Conservation (phyloP, 2,888 invertebrate species). For the Dicycla oo region DNA sequence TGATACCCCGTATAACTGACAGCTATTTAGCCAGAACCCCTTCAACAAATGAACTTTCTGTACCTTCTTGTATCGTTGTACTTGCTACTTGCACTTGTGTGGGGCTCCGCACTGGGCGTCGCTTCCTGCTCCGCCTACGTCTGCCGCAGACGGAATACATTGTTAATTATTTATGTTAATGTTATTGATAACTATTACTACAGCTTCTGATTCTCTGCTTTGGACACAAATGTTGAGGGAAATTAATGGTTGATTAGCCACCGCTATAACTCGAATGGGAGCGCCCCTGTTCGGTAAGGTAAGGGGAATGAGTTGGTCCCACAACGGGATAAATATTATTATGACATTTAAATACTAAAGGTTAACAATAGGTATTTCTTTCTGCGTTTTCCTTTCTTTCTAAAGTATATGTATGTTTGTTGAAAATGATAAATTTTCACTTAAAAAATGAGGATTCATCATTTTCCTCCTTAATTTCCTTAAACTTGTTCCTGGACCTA, state of each 20-base stretch:
- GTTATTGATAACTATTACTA: conserved; percentile 59
- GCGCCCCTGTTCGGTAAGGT: not conserved
- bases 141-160: conserved; percentile 60
- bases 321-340: conserved; percentile 12
- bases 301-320: not conserved
- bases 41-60: conserved; percentile 31
- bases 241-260: conserved; percentile 44
- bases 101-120: conserved; percentile 49
- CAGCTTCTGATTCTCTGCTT: conserved; percentile 54
- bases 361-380: not conserved
- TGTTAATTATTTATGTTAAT: conserved; percentile 68
- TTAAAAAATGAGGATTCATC: too few relatives aligned
- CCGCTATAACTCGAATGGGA: conserved; percentile 18
- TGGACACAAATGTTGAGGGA: conserved; percentile 50
- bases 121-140: conserved; percentile 66
- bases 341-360: conserved; percentile 3
- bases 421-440: too few relatives aligned
- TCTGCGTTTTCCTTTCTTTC: not conserved
- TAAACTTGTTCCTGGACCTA: not conserved
- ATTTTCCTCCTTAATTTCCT: not conserved
- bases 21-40: not conserved
- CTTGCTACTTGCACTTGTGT: conserved; percentile 39
- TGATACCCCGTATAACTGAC: too few relatives aligned
- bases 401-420: not conserved
- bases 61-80: conserved; percentile 4